Evolutionary conservation across 92 coral and sea anemone genomes (phyloP).

Genomic region (Porites cylindrica): DNA sequence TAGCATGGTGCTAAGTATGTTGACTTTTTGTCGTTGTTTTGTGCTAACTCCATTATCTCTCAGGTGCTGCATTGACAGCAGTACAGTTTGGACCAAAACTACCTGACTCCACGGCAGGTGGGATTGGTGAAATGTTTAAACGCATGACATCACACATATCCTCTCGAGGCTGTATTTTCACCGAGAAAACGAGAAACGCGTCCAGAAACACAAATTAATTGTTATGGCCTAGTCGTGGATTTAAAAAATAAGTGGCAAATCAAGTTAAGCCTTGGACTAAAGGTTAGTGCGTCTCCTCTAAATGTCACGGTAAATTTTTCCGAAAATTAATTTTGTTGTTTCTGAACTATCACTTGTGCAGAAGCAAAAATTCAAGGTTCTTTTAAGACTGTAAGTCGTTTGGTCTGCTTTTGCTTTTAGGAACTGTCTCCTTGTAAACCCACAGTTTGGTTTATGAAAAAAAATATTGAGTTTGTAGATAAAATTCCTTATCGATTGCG

Average conservation of each 20-base stretch:
- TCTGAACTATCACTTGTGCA: background rate
- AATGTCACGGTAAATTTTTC: background rate
- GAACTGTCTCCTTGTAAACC: background rate
- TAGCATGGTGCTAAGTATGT: background rate
- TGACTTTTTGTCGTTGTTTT: background rate
- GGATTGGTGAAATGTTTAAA: conserved; percentile 16
- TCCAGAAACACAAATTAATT: background rate
- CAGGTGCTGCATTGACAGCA: conserved; percentile 44
- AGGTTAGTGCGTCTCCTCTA: conserved; percentile 6
- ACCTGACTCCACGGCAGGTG: conserved; percentile 51
- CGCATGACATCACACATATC: conserved; percentile 46
- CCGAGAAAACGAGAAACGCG: conserved; percentile 25
- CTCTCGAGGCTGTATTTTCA: conserved; percentile 23
- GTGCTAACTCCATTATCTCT: background rate
- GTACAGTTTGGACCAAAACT: conserved; percentile 18
- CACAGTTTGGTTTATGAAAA: background rate
- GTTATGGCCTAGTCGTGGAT: conserved; percentile 28
- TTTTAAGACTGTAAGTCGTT: background rate
- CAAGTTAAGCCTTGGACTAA: background rate
- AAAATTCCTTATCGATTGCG: conserved; percentile 4
- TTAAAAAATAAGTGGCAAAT: background rate
- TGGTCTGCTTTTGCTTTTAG: background rate
- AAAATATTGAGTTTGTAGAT: background rate
- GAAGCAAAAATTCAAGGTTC: background rate
- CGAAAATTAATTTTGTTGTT: background rate